phyloP scores from a whole-genome alignment of 2,797 vertebrate genomes.

The Bovichtus diacanthus region DNA sequence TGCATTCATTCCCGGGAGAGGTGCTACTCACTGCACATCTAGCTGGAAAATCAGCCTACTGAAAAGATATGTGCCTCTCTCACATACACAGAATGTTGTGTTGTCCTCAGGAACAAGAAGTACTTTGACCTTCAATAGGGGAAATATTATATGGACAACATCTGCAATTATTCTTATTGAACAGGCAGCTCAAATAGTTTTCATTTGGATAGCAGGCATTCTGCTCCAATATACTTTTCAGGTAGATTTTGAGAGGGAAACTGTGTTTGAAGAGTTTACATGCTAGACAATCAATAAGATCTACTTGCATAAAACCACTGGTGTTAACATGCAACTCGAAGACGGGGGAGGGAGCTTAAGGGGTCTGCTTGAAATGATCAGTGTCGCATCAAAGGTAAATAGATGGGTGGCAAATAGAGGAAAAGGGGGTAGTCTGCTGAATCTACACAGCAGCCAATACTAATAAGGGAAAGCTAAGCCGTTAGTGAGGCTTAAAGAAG shows the following conservation, averaged over 20 bases:
- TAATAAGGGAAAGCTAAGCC: constrained; percentile 76
- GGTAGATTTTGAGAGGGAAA: constrained; percentile 20
- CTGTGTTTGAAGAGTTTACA: constrained; percentile 15
- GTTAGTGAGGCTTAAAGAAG: constrained; percentile 73
- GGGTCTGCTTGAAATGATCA: constrained; percentile 48
- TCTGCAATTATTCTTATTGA: constrained; percentile 10
- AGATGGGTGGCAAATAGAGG: constrained; percentile 48
- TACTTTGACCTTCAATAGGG: constrained; percentile 28
- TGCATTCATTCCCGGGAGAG: constrained; percentile 76
- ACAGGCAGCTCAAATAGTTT: constrained; percentile 6
- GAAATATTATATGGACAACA: constrained; percentile 20
- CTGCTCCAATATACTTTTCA: neutral
- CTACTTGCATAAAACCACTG: constrained; percentile 11
- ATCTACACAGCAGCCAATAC: constrained; percentile 69
- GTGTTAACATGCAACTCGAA: constrained; percentile 34
- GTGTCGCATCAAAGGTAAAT: constrained; percentile 61
- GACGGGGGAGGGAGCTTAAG: constrained; percentile 7
- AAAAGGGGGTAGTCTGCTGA: constrained; percentile 44
- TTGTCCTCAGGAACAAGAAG: constrained; percentile 40
- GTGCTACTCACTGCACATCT: constrained; percentile 60
- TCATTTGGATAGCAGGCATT: constrained; percentile 12
- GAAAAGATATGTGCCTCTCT: constrained; percentile 24
- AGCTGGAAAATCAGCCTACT: constrained; percentile 61
- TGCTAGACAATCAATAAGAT: constrained; percentile 23
- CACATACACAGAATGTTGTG: constrained; percentile 48